Conservation (phyloP, 2,113 vertebrate genomes). For the Atrichornis clamosus region DNA sequence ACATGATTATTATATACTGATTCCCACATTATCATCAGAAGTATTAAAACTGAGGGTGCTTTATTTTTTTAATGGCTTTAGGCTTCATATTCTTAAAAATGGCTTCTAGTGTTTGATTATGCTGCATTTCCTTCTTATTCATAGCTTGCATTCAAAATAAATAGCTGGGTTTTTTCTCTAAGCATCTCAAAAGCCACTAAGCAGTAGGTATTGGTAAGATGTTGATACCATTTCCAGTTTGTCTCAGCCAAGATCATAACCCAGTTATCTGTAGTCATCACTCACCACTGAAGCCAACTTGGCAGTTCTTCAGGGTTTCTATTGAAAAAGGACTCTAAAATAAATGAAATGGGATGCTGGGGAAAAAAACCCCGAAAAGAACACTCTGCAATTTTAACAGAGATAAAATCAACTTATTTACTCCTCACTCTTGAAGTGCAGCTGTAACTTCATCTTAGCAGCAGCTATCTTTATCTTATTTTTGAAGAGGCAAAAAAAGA, state of each 20-base stretch:
- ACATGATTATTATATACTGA: not conserved
- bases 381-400: not conserved
- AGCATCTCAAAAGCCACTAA: not conserved
- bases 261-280: slow-evolving; percentile 20
- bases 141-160: not conserved
- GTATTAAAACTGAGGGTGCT: not conserved
- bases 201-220: not conserved
- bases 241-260: not conserved
- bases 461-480: not conserved
- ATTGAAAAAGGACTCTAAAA: slow-evolving; percentile 3
- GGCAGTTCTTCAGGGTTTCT: slow-evolving; percentile 2
- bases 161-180: not conserved
- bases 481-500: not conserved
- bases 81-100: not conserved
- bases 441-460: not conserved
- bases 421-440: not conserved
- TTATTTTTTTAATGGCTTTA: not conserved
- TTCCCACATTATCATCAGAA: not conserved
- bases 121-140: not conserved
- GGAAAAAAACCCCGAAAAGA: not conserved
- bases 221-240: not conserved
- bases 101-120: not conserved
- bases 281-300: not conserved
- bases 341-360: not conserved
- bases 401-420: not conserved